Percentiles rank a stretch among this genome's conserved stretches.
phyloP scores from a whole-genome alignment of 2,113 vertebrate genomes.

The Natator depressus region DNA sequence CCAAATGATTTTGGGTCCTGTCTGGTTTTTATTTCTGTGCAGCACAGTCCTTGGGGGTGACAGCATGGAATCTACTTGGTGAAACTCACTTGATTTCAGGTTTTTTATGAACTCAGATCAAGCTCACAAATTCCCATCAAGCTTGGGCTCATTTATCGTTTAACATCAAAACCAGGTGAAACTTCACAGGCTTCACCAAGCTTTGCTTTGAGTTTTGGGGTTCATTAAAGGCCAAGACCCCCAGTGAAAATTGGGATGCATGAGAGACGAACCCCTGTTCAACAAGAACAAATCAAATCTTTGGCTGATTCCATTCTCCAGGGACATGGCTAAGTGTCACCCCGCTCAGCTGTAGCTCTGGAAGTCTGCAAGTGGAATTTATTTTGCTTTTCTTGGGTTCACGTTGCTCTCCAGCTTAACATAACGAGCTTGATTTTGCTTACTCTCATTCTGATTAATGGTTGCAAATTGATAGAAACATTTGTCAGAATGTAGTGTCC shows the following conservation, averaged over 20 bases:
- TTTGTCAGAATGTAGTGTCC: not conserved
- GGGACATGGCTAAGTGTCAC: not conserved
- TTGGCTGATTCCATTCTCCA: not conserved
- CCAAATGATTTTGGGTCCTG: not conserved
- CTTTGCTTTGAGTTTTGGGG: not conserved
- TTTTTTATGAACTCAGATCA: not conserved
- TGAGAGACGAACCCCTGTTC: too few species aligned
- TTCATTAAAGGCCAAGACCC: not conserved
- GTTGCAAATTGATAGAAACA: not conserved
- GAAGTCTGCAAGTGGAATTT: not conserved
- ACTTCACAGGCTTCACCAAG: not conserved
- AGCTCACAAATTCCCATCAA: not conserved
- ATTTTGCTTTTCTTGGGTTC: not conserved
- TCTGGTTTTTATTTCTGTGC: not conserved
- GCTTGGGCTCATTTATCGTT: not conserved
- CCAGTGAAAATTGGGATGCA: not conserved
- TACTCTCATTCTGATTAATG: not conserved
- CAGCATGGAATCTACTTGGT: accelerated
- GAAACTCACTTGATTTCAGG: not conserved
- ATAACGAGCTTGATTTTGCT: not conserved
- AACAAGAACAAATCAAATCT: not conserved
- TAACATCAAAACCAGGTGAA: not conserved
- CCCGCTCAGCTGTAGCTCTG: not conserved
- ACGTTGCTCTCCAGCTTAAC: not conserved
- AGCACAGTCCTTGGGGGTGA: not conserved